Evolutionary conservation across 2,888 invertebrate genomes (phyloP), one percentile per base, ranked within the genome.

Genomic region (Tanypteryx hageni): DNA sequence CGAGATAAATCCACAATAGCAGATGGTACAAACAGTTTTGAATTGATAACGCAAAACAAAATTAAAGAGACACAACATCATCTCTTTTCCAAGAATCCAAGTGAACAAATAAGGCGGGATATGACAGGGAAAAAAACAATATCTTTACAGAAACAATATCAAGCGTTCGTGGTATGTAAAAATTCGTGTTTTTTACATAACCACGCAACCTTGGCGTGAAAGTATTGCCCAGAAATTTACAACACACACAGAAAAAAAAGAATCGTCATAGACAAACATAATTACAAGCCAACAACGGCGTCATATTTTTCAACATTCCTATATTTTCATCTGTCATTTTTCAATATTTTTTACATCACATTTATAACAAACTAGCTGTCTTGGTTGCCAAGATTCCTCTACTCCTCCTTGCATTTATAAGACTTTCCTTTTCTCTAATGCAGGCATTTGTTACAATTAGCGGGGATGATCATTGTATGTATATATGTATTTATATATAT

Each of bases 311-410:
- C 13, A 89, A 89, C 64, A 27, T 89, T 68, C 18, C 89, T 68
- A 59, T 27, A 61, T 89, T 89, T 56, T 18, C 89, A 89, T 68
- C 64, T 22, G 18, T 89, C 22, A 89, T 44, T 68, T 86, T 68
- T 64, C 64, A 89, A 89, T 89, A 68, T 89, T 16, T 44, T 22
- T 64, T 89, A 89, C 89, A 89, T 89, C 64, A 68, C 89, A 89
- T 89, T 64, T 68, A 89, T 89, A 64, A 89, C 89, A 89, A 89
- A 68, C 89, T 89, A 89, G 22, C 64, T 44, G 44, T 89, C 89
- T 59, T 89, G 61, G 44, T 86, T 86, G 22, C 44, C 44, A 44
- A 44, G 31, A 89, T 44, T 61, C 44, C 64, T 68, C 61, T 89
- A 64, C 64, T 44, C 64, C 31, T 86, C 61, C 86, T 27, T 64